Evolutionary conservation across 2,888 invertebrate genomes (phyloP), one percentile per base, ranked within the genome.

Genomic region (Andrena minutula): DNA sequence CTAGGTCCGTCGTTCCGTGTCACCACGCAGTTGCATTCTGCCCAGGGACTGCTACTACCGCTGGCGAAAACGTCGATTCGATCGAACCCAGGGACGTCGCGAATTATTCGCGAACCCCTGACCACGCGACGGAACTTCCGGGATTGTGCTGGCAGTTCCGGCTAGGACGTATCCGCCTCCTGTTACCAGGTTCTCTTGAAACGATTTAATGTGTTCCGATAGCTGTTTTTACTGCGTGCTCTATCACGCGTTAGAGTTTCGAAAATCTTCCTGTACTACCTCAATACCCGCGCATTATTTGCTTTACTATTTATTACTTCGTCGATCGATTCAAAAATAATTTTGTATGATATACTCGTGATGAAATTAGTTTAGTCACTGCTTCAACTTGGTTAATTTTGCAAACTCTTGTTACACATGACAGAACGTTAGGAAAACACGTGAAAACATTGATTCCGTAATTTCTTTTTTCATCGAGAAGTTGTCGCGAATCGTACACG

Each of bases 61-160:
- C 72, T 83, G 56, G 86, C 71, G 80, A 88, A 88, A 91, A 91
- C 90, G 78, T 91, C 71, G 75, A 79, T 81, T 85, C 79, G 80
- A 85, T 84, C 82, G 83, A 81, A 84, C n/a, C 56, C 86, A 87
- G 87, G 86, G 71, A 69, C 81, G 89, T 84, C 68, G 60, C 58
- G 8, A 64, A 69, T 64, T 71, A 64, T 60, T 47, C 53, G 51
- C 53, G 58, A 56, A 76, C 88, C 79, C 41, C 77, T 65, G 58
- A n/a, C 16, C 64, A 28, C 53, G 16, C 8, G 6, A 47, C 20
- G 12, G 12, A 23, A 56, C 47, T 28, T 28, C 28, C 70, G 0
- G 20, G 41, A 60, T 60, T 30, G 47, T 7, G 28, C 41, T n/a
- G 26, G 12, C 16, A 28, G 20, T 28, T 26, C 2, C 3, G 10